Evolutionary conservation across 53 echinoderm and acorn worm species (phyloP).

Genomic region (Apostichopus leukothele): DNA sequence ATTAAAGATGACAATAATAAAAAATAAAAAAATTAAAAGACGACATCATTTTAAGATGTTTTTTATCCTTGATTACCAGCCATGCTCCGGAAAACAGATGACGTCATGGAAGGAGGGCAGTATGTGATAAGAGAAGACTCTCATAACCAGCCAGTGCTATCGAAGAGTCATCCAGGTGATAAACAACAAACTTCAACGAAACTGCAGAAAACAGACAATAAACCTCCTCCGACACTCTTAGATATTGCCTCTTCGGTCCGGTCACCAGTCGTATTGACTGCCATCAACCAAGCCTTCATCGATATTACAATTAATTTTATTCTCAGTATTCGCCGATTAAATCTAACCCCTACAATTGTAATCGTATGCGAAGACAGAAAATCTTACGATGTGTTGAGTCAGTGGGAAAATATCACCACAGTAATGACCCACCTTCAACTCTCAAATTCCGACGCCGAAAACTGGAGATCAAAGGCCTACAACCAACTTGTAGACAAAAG

Average conservation of each 20-base stretch:
- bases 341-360: background rate
- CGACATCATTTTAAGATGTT: no score
- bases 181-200: no score
- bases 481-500: constrained; percentile 43
- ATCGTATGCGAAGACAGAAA: constrained; percentile 40
- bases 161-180: no score
- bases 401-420: constrained; percentile 20
- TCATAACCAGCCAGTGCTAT: no score
- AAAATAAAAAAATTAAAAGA: no score
- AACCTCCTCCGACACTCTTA: constrained; percentile 8
- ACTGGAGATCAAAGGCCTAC: constrained; percentile 47
- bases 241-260: constrained; percentile 34
- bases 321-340: constrained; percentile 18
- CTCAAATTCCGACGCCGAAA: constrained; percentile 27
- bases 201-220: no score
- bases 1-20: no score
- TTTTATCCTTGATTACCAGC: no score
- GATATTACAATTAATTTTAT: constrained; percentile 35
- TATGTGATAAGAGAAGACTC: no score
- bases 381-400: constrained; percentile 27
- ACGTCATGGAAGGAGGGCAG: no score
- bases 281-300: constrained; percentile 43
- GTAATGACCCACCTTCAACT: constrained; percentile 40
- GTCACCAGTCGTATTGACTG: constrained; percentile 43
- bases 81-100: no score